These are phyloP conservation scores for Myiagra hebetior DNA, from an alignment of 2,113 vertebrate genomes.

Conservation along the genomic window DNA sequence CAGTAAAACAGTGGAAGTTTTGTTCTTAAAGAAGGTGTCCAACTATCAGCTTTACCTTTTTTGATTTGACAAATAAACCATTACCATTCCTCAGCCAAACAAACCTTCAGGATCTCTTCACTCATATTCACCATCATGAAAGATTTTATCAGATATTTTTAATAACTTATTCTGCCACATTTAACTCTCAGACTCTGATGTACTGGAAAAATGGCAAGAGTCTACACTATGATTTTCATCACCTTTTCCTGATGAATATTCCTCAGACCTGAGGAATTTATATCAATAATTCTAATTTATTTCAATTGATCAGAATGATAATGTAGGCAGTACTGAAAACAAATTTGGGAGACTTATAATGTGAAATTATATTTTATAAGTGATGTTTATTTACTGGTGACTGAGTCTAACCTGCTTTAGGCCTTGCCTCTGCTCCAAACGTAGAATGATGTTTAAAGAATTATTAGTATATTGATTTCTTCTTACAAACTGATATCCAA, in stretches of 20 bases:
- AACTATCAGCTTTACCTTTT: neutral
- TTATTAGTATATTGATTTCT: neutral
- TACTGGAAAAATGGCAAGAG: neutral
- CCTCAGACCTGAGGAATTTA: neutral
- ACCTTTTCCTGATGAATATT: neutral
- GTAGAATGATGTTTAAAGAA: neutral
- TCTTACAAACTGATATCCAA: neutral
- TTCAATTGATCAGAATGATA: neutral
- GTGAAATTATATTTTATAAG: neutral
- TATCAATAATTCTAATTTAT: neutral
- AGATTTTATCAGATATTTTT: neutral
- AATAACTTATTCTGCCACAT: neutral
- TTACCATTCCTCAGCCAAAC: neutral
- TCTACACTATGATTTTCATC: neutral
- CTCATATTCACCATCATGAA: neutral
- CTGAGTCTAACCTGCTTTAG: neutral
- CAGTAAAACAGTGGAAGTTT: neutral
- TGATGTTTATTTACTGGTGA: neutral
- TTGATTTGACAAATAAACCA: neutral
- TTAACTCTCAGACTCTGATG: neutral
- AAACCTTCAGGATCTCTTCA: neutral
- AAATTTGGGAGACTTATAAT: neutral
- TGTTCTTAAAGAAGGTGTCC: neutral
- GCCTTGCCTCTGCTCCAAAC: neutral
- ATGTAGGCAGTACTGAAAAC: neutral